Conservation (phyloP, 2,113 vertebrate species). For the Salminus brasiliensis region DNA sequence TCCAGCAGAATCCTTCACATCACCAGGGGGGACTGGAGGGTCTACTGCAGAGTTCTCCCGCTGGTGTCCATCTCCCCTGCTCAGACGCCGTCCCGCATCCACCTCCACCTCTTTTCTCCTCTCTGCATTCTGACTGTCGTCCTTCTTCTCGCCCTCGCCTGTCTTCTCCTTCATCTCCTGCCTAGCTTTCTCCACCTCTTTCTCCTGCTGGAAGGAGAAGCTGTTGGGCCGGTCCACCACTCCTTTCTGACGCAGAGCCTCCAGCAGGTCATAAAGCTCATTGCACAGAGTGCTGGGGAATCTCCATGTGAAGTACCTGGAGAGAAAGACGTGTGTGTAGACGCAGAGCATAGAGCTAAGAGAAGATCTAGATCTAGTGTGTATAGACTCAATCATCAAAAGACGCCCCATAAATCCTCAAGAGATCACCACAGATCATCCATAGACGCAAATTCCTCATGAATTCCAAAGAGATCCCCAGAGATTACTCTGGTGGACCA, state of each 20-base stretch:
- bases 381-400: too few species aligned
- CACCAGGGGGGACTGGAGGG: neutral
- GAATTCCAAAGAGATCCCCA: too few species aligned
- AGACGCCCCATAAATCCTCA: too few species aligned
- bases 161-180: conserved; percentile 51
- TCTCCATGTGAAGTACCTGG: conserved; percentile 89
- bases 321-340: neutral
- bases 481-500: too few species aligned
- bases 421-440: too few species aligned
- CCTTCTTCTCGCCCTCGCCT: neutral
- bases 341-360: too few species aligned
- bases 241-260: conserved; percentile 70
- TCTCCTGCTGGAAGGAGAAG: conserved; percentile 71
- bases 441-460: too few species aligned
- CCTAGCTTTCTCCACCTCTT: too few species aligned
- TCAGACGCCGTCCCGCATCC: neutral
- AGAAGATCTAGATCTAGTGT: too few species aligned
- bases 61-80: neutral
- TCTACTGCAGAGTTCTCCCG: neutral
- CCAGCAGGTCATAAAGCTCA: conserved; percentile 83
- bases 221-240: conserved; percentile 65
- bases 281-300: conserved; percentile 85
- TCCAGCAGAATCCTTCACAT: conserved; percentile 33
- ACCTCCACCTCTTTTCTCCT: too few species aligned
- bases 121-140: neutral